phyloP scores from a whole-genome alignment of 2,888 invertebrate species.

The Subacronicta megacephala region DNA sequence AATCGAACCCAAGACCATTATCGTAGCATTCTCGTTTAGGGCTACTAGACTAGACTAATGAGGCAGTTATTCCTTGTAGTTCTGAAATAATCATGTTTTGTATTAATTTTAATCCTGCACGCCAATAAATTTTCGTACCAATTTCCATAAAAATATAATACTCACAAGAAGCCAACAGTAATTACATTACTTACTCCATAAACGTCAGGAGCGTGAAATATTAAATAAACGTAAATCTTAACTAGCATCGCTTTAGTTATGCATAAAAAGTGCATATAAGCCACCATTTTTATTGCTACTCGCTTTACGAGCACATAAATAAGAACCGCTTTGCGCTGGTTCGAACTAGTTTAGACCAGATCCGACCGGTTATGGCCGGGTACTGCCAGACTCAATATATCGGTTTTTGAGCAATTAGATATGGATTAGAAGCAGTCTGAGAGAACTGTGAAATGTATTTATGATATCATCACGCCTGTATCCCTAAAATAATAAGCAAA shows the following conservation, averaged over 20 bases:
- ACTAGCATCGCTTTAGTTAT: conserved; percentile 45
- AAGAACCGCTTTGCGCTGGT: conserved; percentile 46
- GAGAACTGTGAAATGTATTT: background rate
- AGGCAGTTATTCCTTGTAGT: too few relatives aligned
- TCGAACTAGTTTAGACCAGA: conserved; percentile 35
- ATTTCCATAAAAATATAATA: conserved; percentile 22
- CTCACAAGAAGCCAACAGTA: conserved; percentile 33
- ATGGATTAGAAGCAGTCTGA: background rate
- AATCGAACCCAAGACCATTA: too few relatives aligned
- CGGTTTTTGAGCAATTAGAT: conserved; percentile 28
- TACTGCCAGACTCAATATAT: conserved; percentile 49
- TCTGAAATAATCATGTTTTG: too few relatives aligned
- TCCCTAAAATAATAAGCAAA: too few relatives aligned
- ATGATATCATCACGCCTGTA: too few relatives aligned
- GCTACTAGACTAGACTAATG: too few relatives aligned
- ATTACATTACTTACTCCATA: conserved; percentile 42
- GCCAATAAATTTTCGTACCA: conserved; percentile 3
- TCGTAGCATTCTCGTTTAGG: too few relatives aligned
- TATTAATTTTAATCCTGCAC: too few relatives aligned
- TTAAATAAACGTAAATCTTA: conserved; percentile 49
- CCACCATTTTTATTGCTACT: conserved; percentile 61
- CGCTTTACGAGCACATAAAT: conserved; percentile 68
- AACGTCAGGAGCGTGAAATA: conserved; percentile 43
- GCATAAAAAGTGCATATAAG: conserved; percentile 70
- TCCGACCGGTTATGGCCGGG: conserved; percentile 41